Percentiles rank a stretch among this genome's conserved stretches.
phyloP scores from a whole-genome alignment of 2,113 vertebrate genomes.

The Thalassoma bifasciatum region DNA sequence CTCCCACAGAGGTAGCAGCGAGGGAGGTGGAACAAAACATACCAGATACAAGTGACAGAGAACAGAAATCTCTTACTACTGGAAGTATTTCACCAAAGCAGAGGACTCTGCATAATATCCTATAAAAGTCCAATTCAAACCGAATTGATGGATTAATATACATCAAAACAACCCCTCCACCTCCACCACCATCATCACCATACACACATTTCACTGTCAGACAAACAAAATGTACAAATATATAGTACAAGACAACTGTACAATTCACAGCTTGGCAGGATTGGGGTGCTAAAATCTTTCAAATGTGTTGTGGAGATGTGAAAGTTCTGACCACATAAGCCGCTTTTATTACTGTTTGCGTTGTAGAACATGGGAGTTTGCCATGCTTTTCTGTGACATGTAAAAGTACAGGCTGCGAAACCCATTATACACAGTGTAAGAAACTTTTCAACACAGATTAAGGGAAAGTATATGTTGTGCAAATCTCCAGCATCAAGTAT shows the following conservation, averaged over 20 bases:
- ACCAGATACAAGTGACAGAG: conserved; percentile 85
- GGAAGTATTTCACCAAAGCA: conserved; percentile 86
- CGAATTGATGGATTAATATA: conserved; percentile 87
- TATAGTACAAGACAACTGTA: conserved; percentile 83
- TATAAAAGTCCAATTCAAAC: conserved; percentile 91
- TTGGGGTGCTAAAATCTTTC: conserved; percentile 72
- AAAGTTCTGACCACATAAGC: conserved; percentile 43
- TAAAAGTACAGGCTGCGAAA: conserved; percentile 42
- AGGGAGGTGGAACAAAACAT: conserved; percentile 82
- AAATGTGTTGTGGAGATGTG: conserved; percentile 52
- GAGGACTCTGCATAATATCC: conserved; percentile 87
- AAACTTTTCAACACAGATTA: conserved; percentile 44
- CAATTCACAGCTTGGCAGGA: conserved; percentile 87
- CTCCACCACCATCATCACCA: background rate
- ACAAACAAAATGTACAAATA: conserved; percentile 80
- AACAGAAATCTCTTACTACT: conserved; percentile 92
- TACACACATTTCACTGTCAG: conserved; percentile 45
- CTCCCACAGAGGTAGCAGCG: conserved; percentile 77
- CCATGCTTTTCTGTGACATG: conserved; percentile 65
- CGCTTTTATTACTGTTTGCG: conserved; percentile 44
- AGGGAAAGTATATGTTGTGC: conserved; percentile 70
- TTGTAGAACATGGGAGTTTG: conserved; percentile 59
- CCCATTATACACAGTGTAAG: conserved; percentile 59
- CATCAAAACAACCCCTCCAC: conserved; percentile 75
- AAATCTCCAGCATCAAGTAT: conserved; percentile 70